Conservation (phyloP, 2,888 invertebrate genomes). For the Cepaea hortensis region DNA sequence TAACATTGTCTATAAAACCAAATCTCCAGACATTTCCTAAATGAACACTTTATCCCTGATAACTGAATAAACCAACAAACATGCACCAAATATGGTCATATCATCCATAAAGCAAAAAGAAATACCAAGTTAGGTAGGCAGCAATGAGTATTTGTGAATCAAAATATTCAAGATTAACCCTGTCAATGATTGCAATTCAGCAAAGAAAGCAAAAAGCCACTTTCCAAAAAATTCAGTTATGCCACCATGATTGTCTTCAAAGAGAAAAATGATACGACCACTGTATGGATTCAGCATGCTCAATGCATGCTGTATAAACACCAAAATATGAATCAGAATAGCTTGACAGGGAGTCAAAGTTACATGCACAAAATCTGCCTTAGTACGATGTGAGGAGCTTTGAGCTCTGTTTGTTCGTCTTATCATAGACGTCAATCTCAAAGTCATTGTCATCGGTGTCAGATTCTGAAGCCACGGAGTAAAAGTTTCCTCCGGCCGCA, state of each 20-base stretch:
- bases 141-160: slow-evolving; percentile 10
- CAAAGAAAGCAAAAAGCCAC: not conserved
- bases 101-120: not conserved
- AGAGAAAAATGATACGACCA: not conserved
- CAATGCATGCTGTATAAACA: not conserved
- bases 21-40: not conserved
- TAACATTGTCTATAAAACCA: too few species aligned
- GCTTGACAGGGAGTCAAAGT: not conserved
- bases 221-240: not conserved
- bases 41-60: not conserved
- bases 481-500: slow-evolving; percentile 45
- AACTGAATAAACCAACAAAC: not conserved
- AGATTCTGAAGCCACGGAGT: slow-evolving; percentile 49
- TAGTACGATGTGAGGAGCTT: slow-evolving; percentile 46
- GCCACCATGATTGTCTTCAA: not conserved
- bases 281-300: not conserved
- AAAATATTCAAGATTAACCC: not conserved
- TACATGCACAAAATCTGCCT: not conserved
- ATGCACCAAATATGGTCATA: not conserved
- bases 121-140: not conserved
- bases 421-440: slow-evolving; percentile 54
- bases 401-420: slow-evolving; percentile 44
- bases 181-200: not conserved
- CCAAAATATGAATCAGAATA: not conserved
- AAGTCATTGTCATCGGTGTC: slow-evolving; percentile 51